A percentile compares a stretch with the other conserved stretches of the same genome.
Evolutionary conservation across 2,888 invertebrate species (phyloP).

Genomic region (Andrena camellia): DNA sequence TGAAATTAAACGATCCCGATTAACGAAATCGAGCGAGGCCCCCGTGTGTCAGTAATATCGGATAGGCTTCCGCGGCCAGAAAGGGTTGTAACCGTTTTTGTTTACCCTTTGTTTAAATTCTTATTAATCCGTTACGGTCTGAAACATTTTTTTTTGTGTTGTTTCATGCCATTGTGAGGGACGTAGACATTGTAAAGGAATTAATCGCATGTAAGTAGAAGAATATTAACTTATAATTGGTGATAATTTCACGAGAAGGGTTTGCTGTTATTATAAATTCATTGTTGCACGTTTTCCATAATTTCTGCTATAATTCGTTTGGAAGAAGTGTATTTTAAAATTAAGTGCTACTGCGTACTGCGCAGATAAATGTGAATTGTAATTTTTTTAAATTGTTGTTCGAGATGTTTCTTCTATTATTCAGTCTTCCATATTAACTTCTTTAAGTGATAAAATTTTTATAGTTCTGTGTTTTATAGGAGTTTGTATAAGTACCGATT

Average conservation of each 20-base stretch:
- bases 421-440: background rate
- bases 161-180: background rate
- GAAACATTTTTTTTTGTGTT: background rate
- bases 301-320: background rate
- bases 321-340: no score
- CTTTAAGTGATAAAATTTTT: no score
- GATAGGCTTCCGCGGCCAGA: constrained; percentile 12
- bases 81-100: constrained; percentile 8
- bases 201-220: background rate
- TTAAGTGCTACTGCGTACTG: no score
- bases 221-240: background rate
- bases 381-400: no score
- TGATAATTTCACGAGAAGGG: background rate
- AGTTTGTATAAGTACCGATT: background rate
- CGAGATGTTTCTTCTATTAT: no score
- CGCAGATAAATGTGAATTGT: no score
- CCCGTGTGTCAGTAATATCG: constrained; percentile 21
- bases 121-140: background rate
- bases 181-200: background rate
- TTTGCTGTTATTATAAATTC: background rate
- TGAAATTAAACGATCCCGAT: constrained; percentile 65
- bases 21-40: constrained; percentile 56
- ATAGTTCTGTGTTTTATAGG: background rate
- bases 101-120: background rate
- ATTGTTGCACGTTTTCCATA: background rate